A percentile compares a stretch with the other conserved stretches of the same genome.
phyloP scores from a whole-genome alignment of 2,797 vertebrate species.

The Pristis pectinata region DNA sequence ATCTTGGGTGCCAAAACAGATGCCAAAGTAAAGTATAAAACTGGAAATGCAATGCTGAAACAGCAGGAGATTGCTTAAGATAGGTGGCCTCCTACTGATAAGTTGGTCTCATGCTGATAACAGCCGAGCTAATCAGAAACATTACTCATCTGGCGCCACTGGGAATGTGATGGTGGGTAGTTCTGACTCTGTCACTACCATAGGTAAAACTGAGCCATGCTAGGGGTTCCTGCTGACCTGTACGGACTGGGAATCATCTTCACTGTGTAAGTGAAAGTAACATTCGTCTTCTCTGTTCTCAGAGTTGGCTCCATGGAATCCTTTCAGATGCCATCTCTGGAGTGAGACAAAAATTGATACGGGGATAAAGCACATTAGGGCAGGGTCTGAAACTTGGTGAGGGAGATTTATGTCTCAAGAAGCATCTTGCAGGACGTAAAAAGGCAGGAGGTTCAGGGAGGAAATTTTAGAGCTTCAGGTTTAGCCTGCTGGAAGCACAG shows the following conservation, averaged over 20 bases:
- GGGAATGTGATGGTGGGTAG: neutral
- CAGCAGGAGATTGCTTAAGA: neutral
- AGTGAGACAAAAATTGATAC: neutral
- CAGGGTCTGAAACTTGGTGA: neutral
- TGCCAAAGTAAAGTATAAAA: neutral
- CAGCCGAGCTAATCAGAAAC: neutral
- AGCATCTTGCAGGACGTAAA: neutral
- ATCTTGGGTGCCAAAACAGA: constrained; percentile 8
- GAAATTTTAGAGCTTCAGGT: too few relatives aligned
- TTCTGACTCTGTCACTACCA: neutral
- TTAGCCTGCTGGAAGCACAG: neutral
- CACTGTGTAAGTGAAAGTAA: neutral
- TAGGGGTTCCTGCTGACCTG: neutral
- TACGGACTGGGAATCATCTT: neutral
- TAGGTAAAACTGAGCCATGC: neutral
- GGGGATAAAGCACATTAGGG: neutral
- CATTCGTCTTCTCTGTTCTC: neutral
- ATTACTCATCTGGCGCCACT: constrained; percentile 14
- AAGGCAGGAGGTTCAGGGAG: neutral
- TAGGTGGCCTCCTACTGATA: constrained; percentile 10
- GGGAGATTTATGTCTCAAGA: neutral
- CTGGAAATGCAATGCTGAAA: neutral
- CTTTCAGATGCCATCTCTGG: neutral
- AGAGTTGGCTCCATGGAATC: neutral
- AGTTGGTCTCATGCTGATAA: constrained; percentile 27